A percentile compares a stretch with the other conserved stretches of the same genome.
These are phyloP conservation scores for Meda fulgida DNA, from an alignment of 2,797 vertebrate species.

Conservation along the genomic window DNA sequence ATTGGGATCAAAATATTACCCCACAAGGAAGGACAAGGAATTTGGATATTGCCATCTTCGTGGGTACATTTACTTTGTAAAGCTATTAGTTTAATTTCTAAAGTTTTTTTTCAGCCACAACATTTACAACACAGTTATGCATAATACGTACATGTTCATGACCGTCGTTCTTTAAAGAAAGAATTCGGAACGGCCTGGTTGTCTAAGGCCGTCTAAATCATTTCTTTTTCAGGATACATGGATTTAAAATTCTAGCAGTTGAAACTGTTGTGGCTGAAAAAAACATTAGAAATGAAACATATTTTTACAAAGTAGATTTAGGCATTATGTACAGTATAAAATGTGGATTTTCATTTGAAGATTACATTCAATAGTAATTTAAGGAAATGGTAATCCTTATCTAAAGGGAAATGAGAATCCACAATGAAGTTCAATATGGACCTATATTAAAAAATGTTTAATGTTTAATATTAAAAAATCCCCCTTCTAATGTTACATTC, in stretches of 20 bases:
- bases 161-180: background rate
- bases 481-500: too few relatives aligned
- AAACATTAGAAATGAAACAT: background rate
- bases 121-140: background rate
- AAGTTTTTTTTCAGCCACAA: too few relatives aligned
- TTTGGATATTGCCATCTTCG: background rate
- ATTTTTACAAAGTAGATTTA: background rate
- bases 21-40: background rate
- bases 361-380: background rate
- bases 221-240: background rate
- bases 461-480: too few relatives aligned
- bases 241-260: background rate
- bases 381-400: background rate
- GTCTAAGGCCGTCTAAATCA: background rate
- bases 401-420: background rate
- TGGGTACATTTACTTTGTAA: too few relatives aligned
- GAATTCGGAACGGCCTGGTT: background rate
- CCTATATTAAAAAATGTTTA: background rate
- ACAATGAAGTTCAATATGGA: background rate
- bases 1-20: background rate
- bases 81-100: too few relatives aligned
- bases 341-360: background rate
- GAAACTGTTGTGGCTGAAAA: background rate
- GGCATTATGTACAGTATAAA: background rate
- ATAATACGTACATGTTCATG: background rate